Evolutionary conservation across 2,797 vertebrate genomes (phyloP), one percentile per base, ranked within the genome.

Genomic region (Philypnodon macrostomus): DNA sequence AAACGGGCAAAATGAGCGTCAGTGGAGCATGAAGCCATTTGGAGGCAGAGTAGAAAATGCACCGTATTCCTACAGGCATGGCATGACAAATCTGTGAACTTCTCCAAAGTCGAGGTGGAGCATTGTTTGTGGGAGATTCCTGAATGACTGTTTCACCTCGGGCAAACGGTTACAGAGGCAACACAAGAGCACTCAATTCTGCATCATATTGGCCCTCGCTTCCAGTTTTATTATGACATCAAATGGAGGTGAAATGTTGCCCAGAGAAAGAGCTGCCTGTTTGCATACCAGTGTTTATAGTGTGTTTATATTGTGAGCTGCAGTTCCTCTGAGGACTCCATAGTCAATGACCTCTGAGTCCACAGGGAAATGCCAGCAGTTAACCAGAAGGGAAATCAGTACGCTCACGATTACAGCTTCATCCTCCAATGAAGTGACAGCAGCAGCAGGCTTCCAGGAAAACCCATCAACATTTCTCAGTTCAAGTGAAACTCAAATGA

Each of bases 21-120:
- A 71, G 56, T 70, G 76, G 67, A 79, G 84, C 81, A 79, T 73
- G 84, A 81, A 67, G 70, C 1, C 37, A 83, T 78, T 72, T 77
- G 36, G 75, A 67, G 58, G 72, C 73, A 55, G 81, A 84, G 79
- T 80, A 81, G 77, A 80, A 83, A 81, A 86, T 74, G 50, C 70
- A 63, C 48, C 80, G 80, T 87, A 80, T 83, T 88, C 85, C 83
- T 85, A 70, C 67, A 78, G 83, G 84, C 85, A 75, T 76, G 69
- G 80, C 77, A 68, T 81, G 74, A 83, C 85, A 74, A 78, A 81
- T 84, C 76, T 68, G 73, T 73, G 76, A 85, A 84, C 69, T 81
- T 76, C 57, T 35, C 44, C 53, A 64, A 70, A 82, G 73, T 41
- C 57, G 64, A 73, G 71, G n/a, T n/a, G 52, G 63, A 61, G 58